Base-by-base conservation (phyloP, 2,888 invertebrate genomes). In the Lithophane socia region DNA sequence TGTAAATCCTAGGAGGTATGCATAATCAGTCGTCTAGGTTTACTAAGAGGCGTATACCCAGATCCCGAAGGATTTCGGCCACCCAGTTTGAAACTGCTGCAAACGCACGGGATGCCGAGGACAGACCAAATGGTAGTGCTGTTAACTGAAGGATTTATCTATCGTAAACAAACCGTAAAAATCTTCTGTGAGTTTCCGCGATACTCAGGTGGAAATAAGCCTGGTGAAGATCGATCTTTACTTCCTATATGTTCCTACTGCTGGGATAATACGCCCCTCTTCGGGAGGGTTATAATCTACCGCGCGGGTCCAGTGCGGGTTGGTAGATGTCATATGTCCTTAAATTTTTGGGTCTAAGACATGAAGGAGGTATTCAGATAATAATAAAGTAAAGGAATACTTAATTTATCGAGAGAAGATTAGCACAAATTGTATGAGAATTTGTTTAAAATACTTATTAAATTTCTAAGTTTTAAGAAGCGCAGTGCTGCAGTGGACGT, bases 121-220 rank as follows among this genome's bases (percentile, higher is more conserved):
- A 76, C 37, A 80, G 68, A 56, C 73, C 79, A 37, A 79, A 79
- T 0, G 73, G 79, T 24, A 79, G 69, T 10, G 73, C n/a, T 56
- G 13, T 56, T n/a, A n/a, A n/a, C 44, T 82, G 77, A 2, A 77
- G 56, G 16, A 78, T 29, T 29, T 73, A 70, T 7, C 58, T 52
- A 29, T 75, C 68, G 65, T 80, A 78, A 56, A 65, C 49, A 0
- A 83, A 66, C 1, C 80, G 24, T 44, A 82, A 61, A 44, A 79
- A 82, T 8, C 82, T 52, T 37, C 37, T 47, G 67, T 73, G 77
- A 2, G 63, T 13, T n/a, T 77, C 61, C 47, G 71, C 21, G 1
- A 82, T 63, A 13, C 54, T 44, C 21, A 82, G 2, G 72, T 79
- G 72, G 58, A 77, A 77, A 72, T 75, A 82, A 3, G 79, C 72